These are phyloP conservation scores for Aporophyla nigra DNA, from an alignment of 2,888 invertebrate genomes.

Conservation along the genomic window DNA sequence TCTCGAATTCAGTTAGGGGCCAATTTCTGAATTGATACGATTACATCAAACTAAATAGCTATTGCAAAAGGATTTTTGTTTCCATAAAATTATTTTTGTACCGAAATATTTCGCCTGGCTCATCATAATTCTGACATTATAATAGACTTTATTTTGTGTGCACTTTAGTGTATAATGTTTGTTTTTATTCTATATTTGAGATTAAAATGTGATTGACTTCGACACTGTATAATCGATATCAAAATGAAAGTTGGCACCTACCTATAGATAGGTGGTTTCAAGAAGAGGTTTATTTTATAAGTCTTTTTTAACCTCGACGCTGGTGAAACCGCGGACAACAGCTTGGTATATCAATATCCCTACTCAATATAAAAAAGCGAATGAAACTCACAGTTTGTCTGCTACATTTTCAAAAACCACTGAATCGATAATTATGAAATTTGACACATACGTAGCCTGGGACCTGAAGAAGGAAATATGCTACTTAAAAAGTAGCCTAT, in stretches of 20 bases:
- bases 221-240: background rate
- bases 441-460: background rate
- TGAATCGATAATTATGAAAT: background rate
- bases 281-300: background rate
- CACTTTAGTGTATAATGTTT: background rate
- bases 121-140: background rate
- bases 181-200: background rate
- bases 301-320: background rate
- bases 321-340: background rate
- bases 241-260: background rate
- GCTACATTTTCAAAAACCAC: background rate
- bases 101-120: background rate
- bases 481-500: background rate
- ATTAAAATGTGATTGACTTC: background rate
- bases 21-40: slow-evolving; percentile 15
- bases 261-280: background rate
- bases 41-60: slow-evolving; percentile 5
- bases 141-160: background rate
- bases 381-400: background rate
- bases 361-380: background rate
- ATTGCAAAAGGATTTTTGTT: background rate
- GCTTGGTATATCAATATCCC: background rate
- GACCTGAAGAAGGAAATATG: background rate
- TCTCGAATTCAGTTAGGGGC: slow-evolving; percentile 35
- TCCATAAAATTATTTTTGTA: too few species aligned